Evolutionary conservation across 2,888 invertebrate genomes (phyloP).

Genomic region (Helicoverpa assulta): DNA sequence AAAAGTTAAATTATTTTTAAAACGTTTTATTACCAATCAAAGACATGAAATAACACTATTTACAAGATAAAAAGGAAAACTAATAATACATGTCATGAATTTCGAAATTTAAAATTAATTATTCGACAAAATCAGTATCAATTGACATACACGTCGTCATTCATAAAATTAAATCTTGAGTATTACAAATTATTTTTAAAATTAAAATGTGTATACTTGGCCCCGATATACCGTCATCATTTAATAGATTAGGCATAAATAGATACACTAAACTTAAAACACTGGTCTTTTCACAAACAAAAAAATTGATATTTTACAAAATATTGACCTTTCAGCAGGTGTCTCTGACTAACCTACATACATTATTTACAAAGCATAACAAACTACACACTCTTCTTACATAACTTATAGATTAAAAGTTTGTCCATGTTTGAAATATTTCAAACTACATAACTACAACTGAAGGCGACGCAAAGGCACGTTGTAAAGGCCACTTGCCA

Average conservation of each 20-base stretch:
- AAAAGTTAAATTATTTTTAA: constrained; percentile 34
- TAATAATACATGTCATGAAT: constrained; percentile 60
- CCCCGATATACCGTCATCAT: constrained; percentile 38
- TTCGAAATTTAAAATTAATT: constrained; percentile 51
- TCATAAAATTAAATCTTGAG: constrained; percentile 56
- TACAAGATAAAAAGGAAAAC: constrained; percentile 58
- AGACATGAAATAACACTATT: constrained; percentile 62
- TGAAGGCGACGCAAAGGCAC: constrained; percentile 11
- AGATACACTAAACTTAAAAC: constrained; percentile 42
- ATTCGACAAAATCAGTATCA: constrained; percentile 50
- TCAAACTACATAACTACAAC: constrained; percentile 19
- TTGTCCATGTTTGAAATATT: constrained; percentile 23
- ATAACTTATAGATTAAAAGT: constrained; percentile 36
- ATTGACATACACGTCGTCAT: constrained; percentile 48
- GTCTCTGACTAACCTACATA: constrained; percentile 45
- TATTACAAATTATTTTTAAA: constrained; percentile 58
- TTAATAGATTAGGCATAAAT: constrained; percentile 24
- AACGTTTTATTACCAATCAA: constrained; percentile 61
- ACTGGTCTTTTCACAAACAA: constrained; percentile 25
- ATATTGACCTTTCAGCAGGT: constrained; percentile 20
- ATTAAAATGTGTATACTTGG: constrained; percentile 54
- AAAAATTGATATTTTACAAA: constrained; percentile 19
- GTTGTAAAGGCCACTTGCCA: background rate
- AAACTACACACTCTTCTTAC: constrained; percentile 40
- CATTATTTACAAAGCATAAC: constrained; percentile 52